Percentiles rank a stretch among this genome's conserved stretches.
phyloP scores from a whole-genome alignment of 2,797 vertebrate species.

The Periophthalmus magnuspinnatus region DNA sequence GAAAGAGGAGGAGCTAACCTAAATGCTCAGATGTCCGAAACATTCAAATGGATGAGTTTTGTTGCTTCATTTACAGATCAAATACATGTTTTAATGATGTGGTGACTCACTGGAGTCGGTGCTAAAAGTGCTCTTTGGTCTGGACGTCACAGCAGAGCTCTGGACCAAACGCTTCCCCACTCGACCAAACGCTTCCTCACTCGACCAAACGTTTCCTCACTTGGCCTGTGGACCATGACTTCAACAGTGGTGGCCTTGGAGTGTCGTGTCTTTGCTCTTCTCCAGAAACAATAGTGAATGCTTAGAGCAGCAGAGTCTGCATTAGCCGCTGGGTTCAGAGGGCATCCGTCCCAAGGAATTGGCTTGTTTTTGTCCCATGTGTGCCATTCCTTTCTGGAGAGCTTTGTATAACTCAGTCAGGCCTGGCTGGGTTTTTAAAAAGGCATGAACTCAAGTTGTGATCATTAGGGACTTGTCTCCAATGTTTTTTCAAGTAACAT shows the following conservation, averaged over 20 bases:
- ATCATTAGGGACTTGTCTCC: constrained; percentile 71
- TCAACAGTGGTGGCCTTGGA: constrained; percentile 58
- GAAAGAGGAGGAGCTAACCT: constrained; percentile 49
- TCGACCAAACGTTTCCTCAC: constrained; percentile 56
- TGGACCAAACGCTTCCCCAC: too few species aligned
- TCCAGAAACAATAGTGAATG: constrained; percentile 57
- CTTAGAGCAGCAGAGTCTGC: constrained; percentile 62
- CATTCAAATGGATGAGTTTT: constrained; percentile 33
- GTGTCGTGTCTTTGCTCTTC: constrained; percentile 55
- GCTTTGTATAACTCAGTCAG: constrained; percentile 79
- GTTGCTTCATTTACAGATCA: constrained; percentile 21
- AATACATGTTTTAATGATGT: constrained; percentile 38
- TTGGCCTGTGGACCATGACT: constrained; percentile 70
- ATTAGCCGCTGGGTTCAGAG: constrained; percentile 69
- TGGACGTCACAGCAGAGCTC: constrained; percentile 50
- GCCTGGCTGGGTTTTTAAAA: constrained; percentile 81
- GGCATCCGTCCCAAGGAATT: constrained; percentile 65
- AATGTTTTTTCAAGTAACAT: constrained; percentile 24
- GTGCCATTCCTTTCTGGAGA: constrained; percentile 61
- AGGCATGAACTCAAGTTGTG: constrained; percentile 73
- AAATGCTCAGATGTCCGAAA: constrained; percentile 63
- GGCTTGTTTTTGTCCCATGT: constrained; percentile 75
- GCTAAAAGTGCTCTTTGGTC: constrained; percentile 26
- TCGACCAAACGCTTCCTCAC: constrained; percentile 57
- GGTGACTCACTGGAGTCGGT: constrained; percentile 13